phyloP scores from a whole-genome alignment of 2,888 invertebrate genomes.

The Stenurella melanura region DNA sequence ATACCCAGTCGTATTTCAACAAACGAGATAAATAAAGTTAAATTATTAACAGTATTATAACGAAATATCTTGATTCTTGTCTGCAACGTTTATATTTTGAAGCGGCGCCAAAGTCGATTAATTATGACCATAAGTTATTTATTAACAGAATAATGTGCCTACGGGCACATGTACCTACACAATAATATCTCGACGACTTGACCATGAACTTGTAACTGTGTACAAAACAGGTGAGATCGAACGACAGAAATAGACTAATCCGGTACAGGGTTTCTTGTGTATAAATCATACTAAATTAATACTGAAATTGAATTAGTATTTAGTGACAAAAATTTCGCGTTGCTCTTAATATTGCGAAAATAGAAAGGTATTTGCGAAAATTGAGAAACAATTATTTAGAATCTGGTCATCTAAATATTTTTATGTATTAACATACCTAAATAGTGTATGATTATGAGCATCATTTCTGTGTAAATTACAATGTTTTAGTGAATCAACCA shows the following conservation, averaged over 20 bases:
- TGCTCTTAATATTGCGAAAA: too few relatives aligned
- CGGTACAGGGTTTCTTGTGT: neutral
- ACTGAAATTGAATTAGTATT: neutral
- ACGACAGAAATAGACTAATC: constrained; percentile 1
- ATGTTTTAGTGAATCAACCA: too few relatives aligned
- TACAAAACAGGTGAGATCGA: constrained; percentile 1
- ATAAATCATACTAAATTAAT: neutral
- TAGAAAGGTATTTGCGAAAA: too few relatives aligned
- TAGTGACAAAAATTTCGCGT: neutral
- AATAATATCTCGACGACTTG: constrained; percentile 16
- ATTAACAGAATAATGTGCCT: constrained; percentile 24
- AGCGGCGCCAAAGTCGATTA: constrained; percentile 19
- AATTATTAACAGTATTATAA: neutral
- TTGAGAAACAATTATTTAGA: too few relatives aligned
- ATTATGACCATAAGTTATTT: constrained; percentile 20
- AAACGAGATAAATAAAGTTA: neutral
- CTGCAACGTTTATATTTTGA: neutral
- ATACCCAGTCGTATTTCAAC: neutral
- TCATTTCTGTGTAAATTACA: too few relatives aligned
- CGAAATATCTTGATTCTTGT: neutral
- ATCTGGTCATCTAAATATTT: too few relatives aligned
- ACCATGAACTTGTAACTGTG: constrained; percentile 32
- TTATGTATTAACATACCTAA: too few relatives aligned
- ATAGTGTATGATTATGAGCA: too few relatives aligned
- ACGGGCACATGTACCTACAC: constrained; percentile 17